These are phyloP conservation scores for Zophobas atratus DNA, from an alignment of 1,140 invertebrate species.

Conservation along the genomic window DNA sequence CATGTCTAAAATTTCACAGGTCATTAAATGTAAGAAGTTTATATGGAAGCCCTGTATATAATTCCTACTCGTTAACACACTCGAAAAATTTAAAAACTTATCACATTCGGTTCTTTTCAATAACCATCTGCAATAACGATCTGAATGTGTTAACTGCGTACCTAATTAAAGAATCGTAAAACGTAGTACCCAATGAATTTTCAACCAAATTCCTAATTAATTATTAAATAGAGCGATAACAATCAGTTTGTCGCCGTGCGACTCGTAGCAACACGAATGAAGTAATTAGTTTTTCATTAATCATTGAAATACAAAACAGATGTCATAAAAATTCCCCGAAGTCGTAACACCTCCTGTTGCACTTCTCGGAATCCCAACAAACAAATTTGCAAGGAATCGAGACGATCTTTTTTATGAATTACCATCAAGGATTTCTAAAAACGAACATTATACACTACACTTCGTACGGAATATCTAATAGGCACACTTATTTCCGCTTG, in stretches of 20 bases:
- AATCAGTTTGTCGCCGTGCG: constrained; percentile 4
- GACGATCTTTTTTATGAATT: constrained; percentile 24
- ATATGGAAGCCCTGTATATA: no score
- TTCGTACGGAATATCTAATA: constrained; percentile 43
- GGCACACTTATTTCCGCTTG: constrained; percentile 48
- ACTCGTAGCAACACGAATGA: constrained; percentile 2
- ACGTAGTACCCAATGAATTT: background rate
- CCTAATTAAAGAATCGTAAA: background rate
- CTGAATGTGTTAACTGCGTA: background rate
- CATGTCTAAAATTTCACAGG: no score
- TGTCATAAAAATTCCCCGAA: constrained; percentile 11
- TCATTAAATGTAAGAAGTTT: no score
- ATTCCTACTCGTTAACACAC: no score
- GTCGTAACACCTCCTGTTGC: constrained; percentile 4
- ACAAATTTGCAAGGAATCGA: constrained; percentile 1
- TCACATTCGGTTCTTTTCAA: no score
- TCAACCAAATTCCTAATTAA: constrained; percentile 14
- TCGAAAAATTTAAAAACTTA: no score
- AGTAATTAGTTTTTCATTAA: constrained; percentile 23
- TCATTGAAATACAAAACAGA: background rate
- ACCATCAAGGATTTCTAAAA: constrained; percentile 30
- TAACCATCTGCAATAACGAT: no score
- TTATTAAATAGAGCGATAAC: constrained; percentile 32
- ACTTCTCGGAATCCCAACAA: background rate
- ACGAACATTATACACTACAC: constrained; percentile 30